Evolutionary conservation across 2,113 vertebrate species (phyloP).

Genomic region (Spermophilus dauricus): DNA sequence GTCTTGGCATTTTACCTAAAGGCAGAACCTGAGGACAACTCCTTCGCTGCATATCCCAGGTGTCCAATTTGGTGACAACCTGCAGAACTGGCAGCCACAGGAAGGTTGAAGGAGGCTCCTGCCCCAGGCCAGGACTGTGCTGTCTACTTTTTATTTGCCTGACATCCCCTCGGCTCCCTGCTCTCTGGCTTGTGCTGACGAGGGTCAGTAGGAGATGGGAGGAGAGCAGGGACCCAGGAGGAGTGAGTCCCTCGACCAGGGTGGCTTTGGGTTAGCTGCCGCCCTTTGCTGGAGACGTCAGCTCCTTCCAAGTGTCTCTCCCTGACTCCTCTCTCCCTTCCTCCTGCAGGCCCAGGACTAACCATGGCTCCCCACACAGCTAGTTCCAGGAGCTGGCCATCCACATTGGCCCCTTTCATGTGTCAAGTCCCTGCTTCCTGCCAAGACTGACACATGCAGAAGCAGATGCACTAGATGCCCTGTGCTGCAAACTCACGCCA

Average conservation of each 20-base stretch:
- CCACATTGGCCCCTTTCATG: accelerated
- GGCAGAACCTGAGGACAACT: background rate
- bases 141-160: too few relatives aligned
- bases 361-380: too few relatives aligned
- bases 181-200: background rate
- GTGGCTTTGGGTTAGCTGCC: background rate
- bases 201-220: background rate
- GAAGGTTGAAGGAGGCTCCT: accelerated
- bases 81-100: background rate
- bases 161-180: background rate
- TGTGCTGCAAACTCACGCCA: background rate
- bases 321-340: background rate
- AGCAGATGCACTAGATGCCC: accelerated
- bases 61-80: background rate
- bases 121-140: background rate
- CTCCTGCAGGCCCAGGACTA: background rate
- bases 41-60: background rate
- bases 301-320: background rate
- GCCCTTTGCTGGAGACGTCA: background rate
- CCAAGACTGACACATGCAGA: background rate
- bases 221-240: accelerated
- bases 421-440: background rate
- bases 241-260: background rate
- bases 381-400: too few relatives aligned
- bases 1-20: background rate